Conservation (phyloP, 2,888 invertebrate species). For the Pandemis corylana region DNA sequence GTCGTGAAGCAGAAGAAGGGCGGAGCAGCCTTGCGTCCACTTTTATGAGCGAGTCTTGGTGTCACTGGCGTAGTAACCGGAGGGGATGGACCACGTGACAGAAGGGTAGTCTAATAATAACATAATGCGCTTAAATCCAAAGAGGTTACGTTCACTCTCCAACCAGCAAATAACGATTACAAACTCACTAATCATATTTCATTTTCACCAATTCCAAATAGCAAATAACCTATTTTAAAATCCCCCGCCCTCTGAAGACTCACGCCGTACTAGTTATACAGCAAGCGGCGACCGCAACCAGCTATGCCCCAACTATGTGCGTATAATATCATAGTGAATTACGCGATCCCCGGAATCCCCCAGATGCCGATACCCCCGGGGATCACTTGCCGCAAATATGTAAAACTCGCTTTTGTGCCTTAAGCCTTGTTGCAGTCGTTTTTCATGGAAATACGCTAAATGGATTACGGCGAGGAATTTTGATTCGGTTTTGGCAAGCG, state of each 20-base stretch:
- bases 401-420: slow-evolving; percentile 4
- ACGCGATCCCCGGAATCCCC: not conserved
- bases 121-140: too few species aligned
- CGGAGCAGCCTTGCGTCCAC: too few species aligned
- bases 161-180: too few species aligned
- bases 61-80: too few species aligned
- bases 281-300: not conserved
- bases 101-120: too few species aligned
- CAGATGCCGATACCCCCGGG: slow-evolving; percentile 10
- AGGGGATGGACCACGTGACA: too few species aligned
- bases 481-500: not conserved
- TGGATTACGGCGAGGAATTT: slow-evolving; percentile 1
- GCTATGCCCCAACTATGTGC: slow-evolving; percentile 11
- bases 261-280: not conserved
- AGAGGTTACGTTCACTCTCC: too few species aligned
- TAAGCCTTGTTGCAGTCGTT: not conserved
- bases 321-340: not conserved
- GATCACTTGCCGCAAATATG: slow-evolving; percentile 23
- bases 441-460: not conserved
- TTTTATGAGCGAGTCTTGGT: too few species aligned
- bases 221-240: not conserved
- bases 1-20: too few species aligned
- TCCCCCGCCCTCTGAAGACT: not conserved
- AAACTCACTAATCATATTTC: too few species aligned
- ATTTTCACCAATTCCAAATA: too few species aligned